phyloP scores from a whole-genome alignment of 2,797 vertebrate species.

The Coccyzus lansbergi region DNA sequence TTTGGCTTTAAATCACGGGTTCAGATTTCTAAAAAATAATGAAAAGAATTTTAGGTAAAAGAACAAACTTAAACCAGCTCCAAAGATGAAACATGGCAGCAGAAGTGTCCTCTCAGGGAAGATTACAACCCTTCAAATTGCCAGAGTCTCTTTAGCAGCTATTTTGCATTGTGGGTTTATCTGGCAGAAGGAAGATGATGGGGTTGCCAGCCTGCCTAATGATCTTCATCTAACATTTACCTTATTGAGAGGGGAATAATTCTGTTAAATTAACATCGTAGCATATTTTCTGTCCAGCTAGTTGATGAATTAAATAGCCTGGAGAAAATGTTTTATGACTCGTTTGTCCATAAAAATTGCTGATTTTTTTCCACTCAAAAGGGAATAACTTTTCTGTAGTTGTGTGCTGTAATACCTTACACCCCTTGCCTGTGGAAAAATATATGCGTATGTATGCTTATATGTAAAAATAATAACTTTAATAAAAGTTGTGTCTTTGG shows the following conservation, averaged over 20 bases:
- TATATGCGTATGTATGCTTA: rapidly evolving
- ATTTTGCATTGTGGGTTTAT: not conserved
- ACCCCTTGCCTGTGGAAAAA: not conserved
- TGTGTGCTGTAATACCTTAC: not conserved
- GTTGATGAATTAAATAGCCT: slow-evolving; percentile 63
- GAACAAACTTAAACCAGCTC: not conserved
- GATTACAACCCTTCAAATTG: not conserved
- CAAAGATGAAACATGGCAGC: not conserved
- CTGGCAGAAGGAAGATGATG: slow-evolving; percentile 33
- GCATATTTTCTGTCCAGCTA: slow-evolving; percentile 57
- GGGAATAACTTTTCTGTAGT: not conserved
- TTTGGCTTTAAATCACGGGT: slow-evolving; percentile 7
- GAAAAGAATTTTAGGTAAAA: not conserved
- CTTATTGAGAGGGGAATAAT: slow-evolving; percentile 62
- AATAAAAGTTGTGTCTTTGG: not conserved
- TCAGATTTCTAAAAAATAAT: not conserved
- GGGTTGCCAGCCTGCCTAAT: slow-evolving; percentile 61
- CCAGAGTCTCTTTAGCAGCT: slow-evolving; percentile 50
- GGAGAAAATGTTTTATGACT: slow-evolving; percentile 54
- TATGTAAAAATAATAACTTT: not conserved
- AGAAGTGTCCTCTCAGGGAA: not conserved
- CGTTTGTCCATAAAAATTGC: slow-evolving; percentile 29
- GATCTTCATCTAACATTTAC: slow-evolving; percentile 47
- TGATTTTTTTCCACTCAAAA: rapidly evolving
- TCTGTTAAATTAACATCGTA: slow-evolving; percentile 65